Evolutionary conservation across 2,888 invertebrate genomes (phyloP), one percentile per base, ranked within the genome.

Genomic region (Terebella lapidaria): DNA sequence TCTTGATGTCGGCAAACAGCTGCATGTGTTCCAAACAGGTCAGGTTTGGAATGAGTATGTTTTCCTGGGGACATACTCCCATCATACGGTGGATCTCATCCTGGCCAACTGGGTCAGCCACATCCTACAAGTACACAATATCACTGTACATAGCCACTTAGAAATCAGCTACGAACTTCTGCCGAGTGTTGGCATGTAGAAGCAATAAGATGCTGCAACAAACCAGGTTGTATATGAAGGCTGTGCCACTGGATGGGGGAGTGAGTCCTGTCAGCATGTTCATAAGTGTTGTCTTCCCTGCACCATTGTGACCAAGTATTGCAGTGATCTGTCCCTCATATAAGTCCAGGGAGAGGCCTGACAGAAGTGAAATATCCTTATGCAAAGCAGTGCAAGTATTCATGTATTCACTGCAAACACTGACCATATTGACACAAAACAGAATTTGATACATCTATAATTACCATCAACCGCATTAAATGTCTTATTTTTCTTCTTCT

Each of bases 301-400:
- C 91, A 0, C 91, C 91, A 73, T 92, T 92, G 72, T 91, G 91
- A 0, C 91, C 92, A 62, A 92, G 81, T 25, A 92, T 87, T 0
- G 91, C 91, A 0, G 91, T 92, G 63, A 92, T 91, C 79, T 92
- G 91, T 0, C 87, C 90, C 76, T 91, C 90, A 81, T 91, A 92
- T 65, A 92, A 70, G 59, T 89, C 89, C 60, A 91, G 80, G 75
- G 89, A 88, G 35, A 91, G 88, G 1, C 88, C 81, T 81, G 70
- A 22, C n/a, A n/a, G n/a, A n/a, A n/a, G n/a, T n/a, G n/a, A n/a
- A n/a, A n/a, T n/a, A n/a, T n/a, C n/a, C n/a, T n/a, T n/a, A n/a
- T n/a, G n/a, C n/a, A n/a, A n/a, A n/a, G n/a, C n/a, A n/a, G n/a
- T n/a, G n/a, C n/a, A n/a, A n/a, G n/a, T n/a, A n/a, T n/a, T n/a